Percentiles rank a stretch among this genome's conserved stretches.
Conservation (phyloP, 2,797 vertebrate genomes). For the Otolemur crassicaudatus region DNA sequence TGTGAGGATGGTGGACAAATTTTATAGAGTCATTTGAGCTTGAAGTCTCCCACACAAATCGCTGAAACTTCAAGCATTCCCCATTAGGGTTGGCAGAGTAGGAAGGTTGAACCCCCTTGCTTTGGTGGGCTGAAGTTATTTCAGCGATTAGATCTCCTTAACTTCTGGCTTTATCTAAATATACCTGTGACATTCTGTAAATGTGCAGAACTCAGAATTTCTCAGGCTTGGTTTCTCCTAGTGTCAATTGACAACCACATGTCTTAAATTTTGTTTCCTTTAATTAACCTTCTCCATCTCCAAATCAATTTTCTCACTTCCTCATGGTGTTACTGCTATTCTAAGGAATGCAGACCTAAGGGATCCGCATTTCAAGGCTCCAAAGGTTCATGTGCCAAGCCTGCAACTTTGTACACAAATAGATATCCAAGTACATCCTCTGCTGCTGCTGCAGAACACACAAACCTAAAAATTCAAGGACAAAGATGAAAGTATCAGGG, state of each 20-base stretch:
- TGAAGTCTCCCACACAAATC: not conserved
- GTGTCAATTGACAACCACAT: slow-evolving; percentile 51
- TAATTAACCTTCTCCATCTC: slow-evolving; percentile 78
- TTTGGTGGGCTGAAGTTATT: not conserved
- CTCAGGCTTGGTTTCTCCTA: slow-evolving; percentile 36
- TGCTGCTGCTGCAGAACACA: not conserved
- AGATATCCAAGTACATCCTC: not conserved
- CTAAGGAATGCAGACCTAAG: slow-evolving; percentile 68
- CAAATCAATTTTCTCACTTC: slow-evolving; percentile 78
- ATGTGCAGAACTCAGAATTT: slow-evolving; percentile 59
- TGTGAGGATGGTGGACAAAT: not conserved
- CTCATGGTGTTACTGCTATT: slow-evolving; percentile 71
- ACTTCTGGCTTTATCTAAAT: slow-evolving; percentile 2
- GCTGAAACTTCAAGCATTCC: not conserved
- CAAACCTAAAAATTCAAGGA: slow-evolving; percentile 28
- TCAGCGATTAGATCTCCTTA: not conserved
- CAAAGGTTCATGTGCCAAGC: slow-evolving; percentile 13
- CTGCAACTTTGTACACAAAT: slow-evolving; percentile 33
- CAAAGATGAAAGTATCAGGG: not conserved
- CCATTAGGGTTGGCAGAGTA: not conserved
- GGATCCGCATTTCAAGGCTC: slow-evolving; percentile 57
- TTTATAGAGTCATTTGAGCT: not conserved
- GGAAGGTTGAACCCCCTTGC: not conserved
- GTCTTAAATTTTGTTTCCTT: slow-evolving; percentile 70
- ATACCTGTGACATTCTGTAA: slow-evolving; percentile 29